Conservation (phyloP, 2,888 invertebrate species). For the Hedychridium roseum region DNA sequence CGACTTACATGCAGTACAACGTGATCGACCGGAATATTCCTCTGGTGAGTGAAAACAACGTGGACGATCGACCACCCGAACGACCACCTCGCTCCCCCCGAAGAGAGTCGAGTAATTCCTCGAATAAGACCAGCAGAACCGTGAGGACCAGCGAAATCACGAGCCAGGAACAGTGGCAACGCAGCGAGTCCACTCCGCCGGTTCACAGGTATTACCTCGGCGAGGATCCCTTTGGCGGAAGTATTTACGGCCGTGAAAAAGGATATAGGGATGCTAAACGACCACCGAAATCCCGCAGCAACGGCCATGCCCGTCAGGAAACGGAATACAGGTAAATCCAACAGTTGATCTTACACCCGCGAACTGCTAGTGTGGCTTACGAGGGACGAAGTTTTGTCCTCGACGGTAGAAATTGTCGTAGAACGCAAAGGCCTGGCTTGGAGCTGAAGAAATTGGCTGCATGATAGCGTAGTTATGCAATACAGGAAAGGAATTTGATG, state of each 20-base stretch:
- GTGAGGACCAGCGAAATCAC: conserved; percentile 43
- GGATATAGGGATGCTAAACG: conserved; percentile 71
- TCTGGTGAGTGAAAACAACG: conserved; percentile 44
- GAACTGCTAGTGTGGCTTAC: too few relatives aligned
- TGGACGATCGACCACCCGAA: conserved; percentile 50
- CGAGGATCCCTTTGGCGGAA: conserved; percentile 85
- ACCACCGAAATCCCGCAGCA: conserved; percentile 28
- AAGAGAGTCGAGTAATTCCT: conserved; percentile 20
- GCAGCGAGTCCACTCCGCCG: conserved; percentile 64
- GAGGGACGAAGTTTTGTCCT: too few relatives aligned
- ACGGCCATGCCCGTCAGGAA: conserved; percentile 31
- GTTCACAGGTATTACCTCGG: conserved; percentile 85
- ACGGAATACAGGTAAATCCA: conserved; percentile 49
- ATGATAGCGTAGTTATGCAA: too few relatives aligned
- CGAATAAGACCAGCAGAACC: conserved; percentile 38
- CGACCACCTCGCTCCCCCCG: conserved; percentile 47
- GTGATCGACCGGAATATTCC: conserved; percentile 67
- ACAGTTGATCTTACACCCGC: too few relatives aligned
- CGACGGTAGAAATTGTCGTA: too few relatives aligned
- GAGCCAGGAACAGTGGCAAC: conserved; percentile 41
- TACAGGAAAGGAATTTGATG: too few relatives aligned
- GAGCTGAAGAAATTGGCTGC: too few relatives aligned
- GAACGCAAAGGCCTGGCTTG: too few relatives aligned
- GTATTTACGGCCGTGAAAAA: conserved; percentile 85
- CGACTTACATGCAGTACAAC: conserved; percentile 68